These are phyloP conservation scores for Isaurus tuberculatus DNA, from an alignment of 92 coral and sea anemone species.

Conservation along the genomic window DNA sequence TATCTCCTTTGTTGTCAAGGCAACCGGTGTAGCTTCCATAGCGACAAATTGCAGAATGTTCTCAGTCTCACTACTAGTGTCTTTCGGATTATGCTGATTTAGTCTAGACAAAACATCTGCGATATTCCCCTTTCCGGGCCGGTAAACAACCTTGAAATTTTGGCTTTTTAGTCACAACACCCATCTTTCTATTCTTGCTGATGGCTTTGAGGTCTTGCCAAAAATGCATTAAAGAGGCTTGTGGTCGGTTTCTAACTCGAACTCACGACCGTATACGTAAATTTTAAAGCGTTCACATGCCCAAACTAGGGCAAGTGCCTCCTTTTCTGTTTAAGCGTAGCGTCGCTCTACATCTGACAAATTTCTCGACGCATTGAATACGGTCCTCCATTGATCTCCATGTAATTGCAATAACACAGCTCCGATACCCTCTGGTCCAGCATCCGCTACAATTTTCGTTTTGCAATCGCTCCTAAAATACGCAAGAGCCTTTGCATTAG, in stretches of 20 bases:
- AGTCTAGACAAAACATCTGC: no score
- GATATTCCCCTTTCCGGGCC: slow-evolving; percentile 60
- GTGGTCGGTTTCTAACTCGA: no score
- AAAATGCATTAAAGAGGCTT: slow-evolving; percentile 68
- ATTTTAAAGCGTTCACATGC: no score
- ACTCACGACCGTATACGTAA: no score
- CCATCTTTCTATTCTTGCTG: no score
- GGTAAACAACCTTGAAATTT: no score
- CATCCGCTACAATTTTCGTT: slow-evolving; percentile 56
- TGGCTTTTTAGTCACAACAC: no score
- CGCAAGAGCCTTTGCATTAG: slow-evolving; percentile 52
- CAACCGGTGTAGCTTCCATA: slow-evolving; percentile 61
- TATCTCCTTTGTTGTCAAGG: slow-evolving; percentile 58
- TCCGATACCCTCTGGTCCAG: no score
- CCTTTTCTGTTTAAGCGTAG: slow-evolving; percentile 65
- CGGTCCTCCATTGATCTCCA: slow-evolving; percentile 64
- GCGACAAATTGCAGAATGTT: slow-evolving; percentile 60
- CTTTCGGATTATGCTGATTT: no score
- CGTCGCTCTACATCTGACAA: slow-evolving; percentile 63
- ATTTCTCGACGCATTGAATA: slow-evolving; percentile 63
- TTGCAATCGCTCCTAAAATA: slow-evolving; percentile 49
- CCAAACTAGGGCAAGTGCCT: no score
- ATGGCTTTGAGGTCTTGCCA: no score
- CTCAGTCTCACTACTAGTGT: slow-evolving; percentile 64
- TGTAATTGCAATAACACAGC: no score